Evolutionary conservation across 2,113 vertebrate species (phyloP).

Genomic region (Clupea harengus): DNA sequence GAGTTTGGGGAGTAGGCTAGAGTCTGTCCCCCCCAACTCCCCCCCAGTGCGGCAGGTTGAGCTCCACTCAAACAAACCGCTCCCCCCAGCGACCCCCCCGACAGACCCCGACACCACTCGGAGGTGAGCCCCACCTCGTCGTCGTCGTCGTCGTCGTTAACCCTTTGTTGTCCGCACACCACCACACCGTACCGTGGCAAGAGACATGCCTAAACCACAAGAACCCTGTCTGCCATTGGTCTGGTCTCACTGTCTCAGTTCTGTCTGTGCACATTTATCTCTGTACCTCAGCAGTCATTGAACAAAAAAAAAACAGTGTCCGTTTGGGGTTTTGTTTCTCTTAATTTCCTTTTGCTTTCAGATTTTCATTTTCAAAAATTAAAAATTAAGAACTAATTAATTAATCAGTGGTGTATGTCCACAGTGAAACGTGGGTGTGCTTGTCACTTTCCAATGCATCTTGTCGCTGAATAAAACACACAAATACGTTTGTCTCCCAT

Average conservation of each 20-base stretch:
- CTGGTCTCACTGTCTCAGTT: constrained; percentile 33
- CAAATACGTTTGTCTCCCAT: constrained; percentile 31
- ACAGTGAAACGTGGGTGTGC: constrained; percentile 31
- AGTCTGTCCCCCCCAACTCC: constrained; percentile 57
- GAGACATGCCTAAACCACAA: constrained; percentile 39
- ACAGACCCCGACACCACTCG: constrained; percentile 36
- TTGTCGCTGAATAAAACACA: constrained; percentile 2
- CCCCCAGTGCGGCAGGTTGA: constrained; percentile 50
- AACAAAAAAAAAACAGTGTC: not conserved
- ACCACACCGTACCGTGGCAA: constrained; percentile 28
- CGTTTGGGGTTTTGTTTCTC: not conserved
- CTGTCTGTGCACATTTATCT: not conserved
- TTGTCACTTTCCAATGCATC: constrained; percentile 36
- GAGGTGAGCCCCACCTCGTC: constrained; percentile 56
- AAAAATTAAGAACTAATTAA: not conserved
- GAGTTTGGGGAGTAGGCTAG: constrained; percentile 54
- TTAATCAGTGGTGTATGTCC: constrained; percentile 26
- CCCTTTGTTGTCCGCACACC: constrained; percentile 43
- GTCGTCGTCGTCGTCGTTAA: constrained; percentile 39
- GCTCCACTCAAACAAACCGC: constrained; percentile 55
- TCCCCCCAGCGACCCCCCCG: constrained; percentile 33
- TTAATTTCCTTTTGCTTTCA: not conserved
- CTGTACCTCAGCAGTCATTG: not conserved
- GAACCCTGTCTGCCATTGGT: constrained; percentile 41
- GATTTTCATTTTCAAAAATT: constrained; percentile 1